Conservation (phyloP, 2,888 invertebrate genomes). For the Standfussiana lucernea region DNA sequence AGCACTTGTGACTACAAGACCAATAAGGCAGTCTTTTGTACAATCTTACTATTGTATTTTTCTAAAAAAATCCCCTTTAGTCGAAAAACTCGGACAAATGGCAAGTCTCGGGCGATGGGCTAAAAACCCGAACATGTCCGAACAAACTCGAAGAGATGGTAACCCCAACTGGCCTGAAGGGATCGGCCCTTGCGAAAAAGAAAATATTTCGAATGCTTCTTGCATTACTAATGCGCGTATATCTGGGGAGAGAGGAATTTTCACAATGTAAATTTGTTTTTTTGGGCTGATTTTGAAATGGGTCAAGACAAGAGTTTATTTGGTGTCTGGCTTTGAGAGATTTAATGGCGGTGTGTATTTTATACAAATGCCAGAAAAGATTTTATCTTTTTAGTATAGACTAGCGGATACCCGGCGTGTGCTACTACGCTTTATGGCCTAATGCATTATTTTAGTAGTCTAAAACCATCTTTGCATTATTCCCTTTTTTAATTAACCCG, state of each 20-base stretch:
- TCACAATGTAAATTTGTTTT: slow-evolving; percentile 15
- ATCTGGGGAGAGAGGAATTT: background rate
- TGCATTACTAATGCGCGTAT: slow-evolving; percentile 34
- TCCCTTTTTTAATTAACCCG: too few species aligned
- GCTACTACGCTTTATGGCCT: too few species aligned
- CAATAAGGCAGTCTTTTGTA: too few species aligned
- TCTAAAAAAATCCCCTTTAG: too few species aligned
- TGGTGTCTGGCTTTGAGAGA: background rate
- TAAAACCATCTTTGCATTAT: too few species aligned
- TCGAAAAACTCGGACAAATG: background rate
- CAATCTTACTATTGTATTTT: too few species aligned
- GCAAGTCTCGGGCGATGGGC: background rate
- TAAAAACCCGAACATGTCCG: background rate
- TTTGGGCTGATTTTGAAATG: slow-evolving; percentile 3
- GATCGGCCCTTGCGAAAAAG: slow-evolving; percentile 10
- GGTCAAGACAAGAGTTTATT: slow-evolving; percentile 25
- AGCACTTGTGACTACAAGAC: too few species aligned
- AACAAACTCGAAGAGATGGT: background rate
- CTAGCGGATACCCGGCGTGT: too few species aligned
- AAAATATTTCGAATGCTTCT: slow-evolving; percentile 13
- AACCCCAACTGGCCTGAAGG: background rate
- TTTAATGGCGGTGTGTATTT: background rate
- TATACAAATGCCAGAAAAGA: background rate
- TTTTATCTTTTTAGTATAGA: background rate
- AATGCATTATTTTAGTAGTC: too few species aligned